phyloP scores from a whole-genome alignment of 2,888 invertebrate genomes.

The Cacoxenus indagator region DNA sequence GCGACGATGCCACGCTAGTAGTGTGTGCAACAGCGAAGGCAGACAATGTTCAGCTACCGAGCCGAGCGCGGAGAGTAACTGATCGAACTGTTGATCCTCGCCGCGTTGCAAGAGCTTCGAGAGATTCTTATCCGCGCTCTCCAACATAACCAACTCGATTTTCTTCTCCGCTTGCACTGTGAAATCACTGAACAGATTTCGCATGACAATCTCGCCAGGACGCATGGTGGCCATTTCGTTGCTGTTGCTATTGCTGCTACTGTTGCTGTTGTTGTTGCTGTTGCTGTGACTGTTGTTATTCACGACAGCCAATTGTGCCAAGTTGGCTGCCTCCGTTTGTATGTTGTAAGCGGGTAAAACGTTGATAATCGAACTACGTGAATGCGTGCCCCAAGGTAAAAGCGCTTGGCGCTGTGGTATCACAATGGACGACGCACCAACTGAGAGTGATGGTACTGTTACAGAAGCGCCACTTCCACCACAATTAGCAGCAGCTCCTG shows the following conservation, averaged over 20 bases:
- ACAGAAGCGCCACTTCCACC: neutral
- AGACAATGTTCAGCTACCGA: slow-evolving; percentile 97
- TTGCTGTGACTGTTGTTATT: neutral
- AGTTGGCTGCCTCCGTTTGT: slow-evolving; percentile 43
- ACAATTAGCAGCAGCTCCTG: too few relatives aligned
- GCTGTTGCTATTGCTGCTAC: slow-evolving; percentile 51
- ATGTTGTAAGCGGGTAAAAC: slow-evolving; percentile 59
- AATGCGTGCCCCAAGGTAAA: slow-evolving; percentile 84
- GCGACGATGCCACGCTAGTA: slow-evolving; percentile 95
- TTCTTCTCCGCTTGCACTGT: slow-evolving; percentile 95
- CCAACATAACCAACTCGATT: slow-evolving; percentile 94
- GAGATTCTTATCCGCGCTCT: slow-evolving; percentile 93
- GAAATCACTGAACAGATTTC: slow-evolving; percentile 92
- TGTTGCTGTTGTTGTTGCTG: slow-evolving; percentile 24
- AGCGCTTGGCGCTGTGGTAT: slow-evolving; percentile 74
- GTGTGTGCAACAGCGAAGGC: slow-evolving; percentile 90
- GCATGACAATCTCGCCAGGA: slow-evolving; percentile 97
- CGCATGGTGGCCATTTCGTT: slow-evolving; percentile 77
- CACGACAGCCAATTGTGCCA: slow-evolving; percentile 2
- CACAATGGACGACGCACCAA: slow-evolving; percentile 53
- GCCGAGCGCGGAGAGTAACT: slow-evolving; percentile 90
- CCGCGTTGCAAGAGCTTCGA: slow-evolving; percentile 96
- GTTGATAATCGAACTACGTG: slow-evolving; percentile 68
- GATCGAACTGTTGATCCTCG: slow-evolving; percentile 96
- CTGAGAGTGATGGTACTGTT: slow-evolving; percentile 41